Evolutionary conservation across 2,888 invertebrate species (phyloP).

Genomic region (Calephelis perditalis): DNA sequence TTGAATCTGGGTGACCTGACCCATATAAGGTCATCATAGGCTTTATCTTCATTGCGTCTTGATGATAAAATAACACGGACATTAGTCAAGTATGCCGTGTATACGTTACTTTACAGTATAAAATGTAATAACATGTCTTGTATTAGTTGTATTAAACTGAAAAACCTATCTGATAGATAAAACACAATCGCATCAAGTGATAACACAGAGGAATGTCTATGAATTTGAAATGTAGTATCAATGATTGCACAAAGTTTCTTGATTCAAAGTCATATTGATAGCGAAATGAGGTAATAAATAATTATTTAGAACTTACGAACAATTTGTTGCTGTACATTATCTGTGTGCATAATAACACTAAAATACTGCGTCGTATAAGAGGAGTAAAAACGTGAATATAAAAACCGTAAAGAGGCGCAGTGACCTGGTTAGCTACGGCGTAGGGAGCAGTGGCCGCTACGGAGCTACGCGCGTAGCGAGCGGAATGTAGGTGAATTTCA

Average conservation of each 20-base stretch:
- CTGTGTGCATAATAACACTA: slow-evolving; percentile 5
- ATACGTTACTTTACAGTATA: neutral
- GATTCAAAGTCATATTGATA: too few species aligned
- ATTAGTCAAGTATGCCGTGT: too few species aligned
- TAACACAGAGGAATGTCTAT: too few species aligned
- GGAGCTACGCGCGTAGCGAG: slow-evolving; percentile 37
- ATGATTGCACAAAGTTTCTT: too few species aligned
- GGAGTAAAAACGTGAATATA: slow-evolving; percentile 26
- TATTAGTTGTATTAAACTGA: too few species aligned
- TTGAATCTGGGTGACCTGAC: neutral
- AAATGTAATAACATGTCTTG: neutral
- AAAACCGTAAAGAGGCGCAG: slow-evolving; percentile 39
- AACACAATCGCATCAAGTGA: too few species aligned
- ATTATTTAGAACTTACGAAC: too few species aligned
- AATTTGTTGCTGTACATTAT: neutral
- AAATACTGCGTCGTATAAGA: slow-evolving; percentile 20
- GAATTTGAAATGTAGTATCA: too few species aligned
- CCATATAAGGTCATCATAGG: neutral
- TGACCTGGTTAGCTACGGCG: slow-evolving; percentile 64
- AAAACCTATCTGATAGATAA: too few species aligned
- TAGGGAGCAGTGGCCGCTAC: slow-evolving; percentile 66
- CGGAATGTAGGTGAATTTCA: slow-evolving; percentile 33
- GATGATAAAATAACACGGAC: too few species aligned
- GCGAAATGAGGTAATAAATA: too few species aligned
- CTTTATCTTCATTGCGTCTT: too few species aligned